A percentile compares a stretch with the other conserved stretches of the same genome.
Conservation (phyloP, 35 echinoderm and acorn worm genomes). For the Nesometra sesokonis region DNA sequence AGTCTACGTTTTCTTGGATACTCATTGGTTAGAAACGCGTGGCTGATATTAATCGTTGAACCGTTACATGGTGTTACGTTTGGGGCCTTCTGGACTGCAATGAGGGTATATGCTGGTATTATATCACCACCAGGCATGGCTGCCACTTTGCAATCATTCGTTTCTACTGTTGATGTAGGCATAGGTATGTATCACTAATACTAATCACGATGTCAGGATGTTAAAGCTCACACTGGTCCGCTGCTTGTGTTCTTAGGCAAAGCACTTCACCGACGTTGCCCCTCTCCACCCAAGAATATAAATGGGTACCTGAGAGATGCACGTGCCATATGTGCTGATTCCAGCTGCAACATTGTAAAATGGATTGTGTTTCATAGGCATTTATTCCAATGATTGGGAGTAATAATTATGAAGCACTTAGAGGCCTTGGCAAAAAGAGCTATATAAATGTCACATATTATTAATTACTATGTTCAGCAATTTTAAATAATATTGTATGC, state of each 20-base stretch:
- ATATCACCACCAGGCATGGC: conserved; percentile 85
- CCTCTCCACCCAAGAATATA: too few species aligned
- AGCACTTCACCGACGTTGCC: too few species aligned
- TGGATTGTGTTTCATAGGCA: too few species aligned
- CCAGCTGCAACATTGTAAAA: too few species aligned
- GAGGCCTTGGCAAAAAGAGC: too few species aligned
- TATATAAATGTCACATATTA: too few species aligned
- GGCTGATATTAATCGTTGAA: conserved; percentile 79
- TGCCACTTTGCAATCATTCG: conserved; percentile 52
- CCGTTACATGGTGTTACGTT: conserved; percentile 91
- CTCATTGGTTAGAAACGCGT: conserved; percentile 51
- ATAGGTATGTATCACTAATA: conserved; percentile 41
- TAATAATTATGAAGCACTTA: too few species aligned
- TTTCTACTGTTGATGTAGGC: conserved; percentile 70
- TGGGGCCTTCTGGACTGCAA: conserved; percentile 78
- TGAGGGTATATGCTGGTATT: conserved; percentile 57
- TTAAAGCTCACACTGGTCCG: too few species aligned
- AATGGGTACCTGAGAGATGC: too few species aligned
- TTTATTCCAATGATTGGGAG: too few species aligned
- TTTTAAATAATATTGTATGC: not conserved
- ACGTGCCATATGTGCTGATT: too few species aligned
- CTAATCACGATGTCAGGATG: not conserved
- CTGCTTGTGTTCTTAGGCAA: too few species aligned
- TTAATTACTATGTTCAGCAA: not conserved
- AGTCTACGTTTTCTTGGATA: conserved; percentile 60